phyloP scores from a whole-genome alignment of 2,797 vertebrate species.

The Lacerta bilineata region DNA sequence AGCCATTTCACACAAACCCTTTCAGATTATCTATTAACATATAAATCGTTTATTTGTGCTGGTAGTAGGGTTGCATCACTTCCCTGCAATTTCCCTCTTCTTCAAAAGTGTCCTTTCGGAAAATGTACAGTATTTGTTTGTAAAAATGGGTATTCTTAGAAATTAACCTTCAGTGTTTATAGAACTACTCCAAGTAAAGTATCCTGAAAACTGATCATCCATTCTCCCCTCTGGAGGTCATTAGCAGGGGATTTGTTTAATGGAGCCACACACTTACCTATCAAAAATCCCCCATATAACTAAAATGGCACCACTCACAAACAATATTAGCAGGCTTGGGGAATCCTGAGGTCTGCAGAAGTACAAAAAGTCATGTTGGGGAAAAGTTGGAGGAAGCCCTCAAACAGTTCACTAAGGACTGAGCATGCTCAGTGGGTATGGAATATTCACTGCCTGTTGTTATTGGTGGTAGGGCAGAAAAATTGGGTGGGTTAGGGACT shows the following conservation, averaged over 20 bases:
- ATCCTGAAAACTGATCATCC: not conserved
- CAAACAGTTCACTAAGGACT: no score
- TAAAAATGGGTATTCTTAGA: not conserved
- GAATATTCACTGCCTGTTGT: no score
- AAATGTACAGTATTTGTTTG: not conserved
- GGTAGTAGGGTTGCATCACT: not conserved
- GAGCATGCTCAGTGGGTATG: no score
- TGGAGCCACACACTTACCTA: not conserved
- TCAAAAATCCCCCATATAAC: not conserved
- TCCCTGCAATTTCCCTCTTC: not conserved
- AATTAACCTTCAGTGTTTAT: not conserved
- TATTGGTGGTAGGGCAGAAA: no score
- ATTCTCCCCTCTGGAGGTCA: not conserved
- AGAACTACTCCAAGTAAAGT: not conserved
- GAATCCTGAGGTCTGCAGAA: no score
- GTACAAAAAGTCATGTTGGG: no score
- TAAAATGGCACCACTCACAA: not conserved
- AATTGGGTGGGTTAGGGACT: not conserved
- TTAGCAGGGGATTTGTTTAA: not conserved
- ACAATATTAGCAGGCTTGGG: no score
- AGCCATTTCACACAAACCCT: not conserved
- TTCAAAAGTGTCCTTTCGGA: not conserved
- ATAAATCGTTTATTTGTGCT: not conserved
- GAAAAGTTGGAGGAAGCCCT: no score
- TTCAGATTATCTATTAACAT: slow-evolving; percentile 23